phyloP scores from a whole-genome alignment of 2,113 vertebrate genomes.

The Bettongia penicillata region DNA sequence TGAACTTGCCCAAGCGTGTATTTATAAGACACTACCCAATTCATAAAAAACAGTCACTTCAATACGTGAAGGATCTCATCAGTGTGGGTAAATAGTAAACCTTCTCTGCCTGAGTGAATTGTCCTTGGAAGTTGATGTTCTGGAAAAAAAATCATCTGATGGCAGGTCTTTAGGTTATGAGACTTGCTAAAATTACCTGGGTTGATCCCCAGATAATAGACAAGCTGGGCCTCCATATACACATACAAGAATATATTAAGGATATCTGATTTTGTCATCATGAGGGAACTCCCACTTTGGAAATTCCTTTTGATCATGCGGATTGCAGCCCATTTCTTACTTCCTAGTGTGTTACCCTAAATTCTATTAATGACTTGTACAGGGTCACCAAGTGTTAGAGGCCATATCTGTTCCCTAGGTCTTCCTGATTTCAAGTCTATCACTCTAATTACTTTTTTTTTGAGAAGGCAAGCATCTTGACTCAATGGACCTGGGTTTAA shows the following conservation, averaged over 20 bases:
- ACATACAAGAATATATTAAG: background rate
- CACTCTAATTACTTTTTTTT: background rate
- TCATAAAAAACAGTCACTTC: background rate
- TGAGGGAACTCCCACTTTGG: background rate
- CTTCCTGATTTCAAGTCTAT: background rate
- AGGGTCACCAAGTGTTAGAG: background rate
- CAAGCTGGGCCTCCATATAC: background rate
- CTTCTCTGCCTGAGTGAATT: background rate
- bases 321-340: background rate
- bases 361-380: background rate
- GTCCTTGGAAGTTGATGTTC: background rate
- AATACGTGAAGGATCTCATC: background rate
- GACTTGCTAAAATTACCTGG: background rate
- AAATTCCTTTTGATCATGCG: background rate
- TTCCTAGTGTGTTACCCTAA: background rate
- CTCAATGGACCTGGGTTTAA: background rate
- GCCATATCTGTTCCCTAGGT: background rate
- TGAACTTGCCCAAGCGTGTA: background rate
- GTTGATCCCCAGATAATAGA: background rate
- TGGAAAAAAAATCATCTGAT: no score
- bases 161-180: no score
- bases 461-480: background rate
- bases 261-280: background rate
- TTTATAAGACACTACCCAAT: background rate
- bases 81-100: background rate